Percentiles rank a stretch among this genome's conserved stretches.
These are phyloP conservation scores for Mus spicilegus DNA, from an alignment of 2,113 vertebrate species.

Conservation along the genomic window DNA sequence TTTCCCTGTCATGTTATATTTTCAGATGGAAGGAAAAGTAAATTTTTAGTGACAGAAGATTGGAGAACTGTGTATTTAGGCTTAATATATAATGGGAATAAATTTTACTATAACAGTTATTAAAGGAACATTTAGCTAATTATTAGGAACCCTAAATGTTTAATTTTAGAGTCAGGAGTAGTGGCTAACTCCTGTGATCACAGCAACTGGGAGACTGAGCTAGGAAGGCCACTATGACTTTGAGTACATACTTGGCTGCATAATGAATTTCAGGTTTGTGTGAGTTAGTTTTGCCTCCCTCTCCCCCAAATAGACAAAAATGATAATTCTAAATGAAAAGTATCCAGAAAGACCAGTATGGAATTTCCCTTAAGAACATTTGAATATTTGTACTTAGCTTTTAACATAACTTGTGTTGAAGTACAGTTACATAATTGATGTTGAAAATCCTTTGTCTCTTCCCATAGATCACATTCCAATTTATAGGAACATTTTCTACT, in stretches of 20 bases:
- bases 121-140: conserved; percentile 5
- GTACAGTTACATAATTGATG: background rate
- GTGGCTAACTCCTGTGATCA: background rate
- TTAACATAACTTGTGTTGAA: background rate
- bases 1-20: background rate
- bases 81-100: conserved; percentile 9
- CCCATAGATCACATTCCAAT: conserved; percentile 98
- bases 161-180: background rate
- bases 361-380: background rate
- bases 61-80: conserved; percentile 3
- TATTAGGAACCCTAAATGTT: conserved; percentile 22
- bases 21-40: conserved; percentile 15
- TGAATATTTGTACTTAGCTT: background rate
- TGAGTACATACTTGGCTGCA: background rate
- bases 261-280: background rate
- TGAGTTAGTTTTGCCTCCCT: background rate
- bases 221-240: background rate
- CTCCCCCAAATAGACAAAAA: background rate
- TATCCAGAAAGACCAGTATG: background rate
- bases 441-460: conserved; percentile 74
- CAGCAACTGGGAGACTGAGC: too few relatives aligned
- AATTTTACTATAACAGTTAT: background rate
- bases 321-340: conserved; percentile 42
- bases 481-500: conserved; percentile 99
- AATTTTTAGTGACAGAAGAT: conserved; percentile 26